A percentile compares a stretch with the other conserved stretches of the same genome.
Conservation (phyloP, 2,797 vertebrate genomes). For the Pipistrellus nathusii region DNA sequence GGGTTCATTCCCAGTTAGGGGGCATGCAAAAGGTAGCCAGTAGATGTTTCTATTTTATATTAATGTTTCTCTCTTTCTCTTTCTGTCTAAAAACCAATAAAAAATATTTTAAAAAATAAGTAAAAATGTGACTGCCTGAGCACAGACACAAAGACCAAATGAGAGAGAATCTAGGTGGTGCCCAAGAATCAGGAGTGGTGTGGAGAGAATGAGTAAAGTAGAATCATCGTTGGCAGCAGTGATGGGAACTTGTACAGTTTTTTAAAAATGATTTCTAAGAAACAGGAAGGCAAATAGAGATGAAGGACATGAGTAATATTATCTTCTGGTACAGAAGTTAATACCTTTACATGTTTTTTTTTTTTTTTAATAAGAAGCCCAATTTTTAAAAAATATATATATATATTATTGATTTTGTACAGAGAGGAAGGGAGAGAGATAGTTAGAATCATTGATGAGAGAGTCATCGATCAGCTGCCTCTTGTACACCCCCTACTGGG, state of each 20-base stretch:
- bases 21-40: neutral
- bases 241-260: neutral
- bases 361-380: too few relatives aligned
- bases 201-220: neutral
- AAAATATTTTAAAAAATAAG: neutral
- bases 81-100: neutral
- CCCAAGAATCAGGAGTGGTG: neutral
- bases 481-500: too few relatives aligned
- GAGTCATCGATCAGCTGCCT: too few relatives aligned
- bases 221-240: neutral
- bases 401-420: too few relatives aligned
- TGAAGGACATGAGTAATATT: neutral
- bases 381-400: too few relatives aligned
- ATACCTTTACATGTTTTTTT: neutral
- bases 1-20: neutral
- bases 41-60: neutral
- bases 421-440: too few relatives aligned
- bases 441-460: too few relatives aligned
- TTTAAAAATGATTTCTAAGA: neutral
- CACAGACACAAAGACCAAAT: constrained; percentile 16
- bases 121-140: neutral
- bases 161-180: neutral
- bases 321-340: neutral
- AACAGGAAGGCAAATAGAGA: neutral
- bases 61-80: neutral